phyloP scores from a whole-genome alignment of 37 sponge, comb jelly and placozoan genomes.

The Spongilla lacustris region DNA sequence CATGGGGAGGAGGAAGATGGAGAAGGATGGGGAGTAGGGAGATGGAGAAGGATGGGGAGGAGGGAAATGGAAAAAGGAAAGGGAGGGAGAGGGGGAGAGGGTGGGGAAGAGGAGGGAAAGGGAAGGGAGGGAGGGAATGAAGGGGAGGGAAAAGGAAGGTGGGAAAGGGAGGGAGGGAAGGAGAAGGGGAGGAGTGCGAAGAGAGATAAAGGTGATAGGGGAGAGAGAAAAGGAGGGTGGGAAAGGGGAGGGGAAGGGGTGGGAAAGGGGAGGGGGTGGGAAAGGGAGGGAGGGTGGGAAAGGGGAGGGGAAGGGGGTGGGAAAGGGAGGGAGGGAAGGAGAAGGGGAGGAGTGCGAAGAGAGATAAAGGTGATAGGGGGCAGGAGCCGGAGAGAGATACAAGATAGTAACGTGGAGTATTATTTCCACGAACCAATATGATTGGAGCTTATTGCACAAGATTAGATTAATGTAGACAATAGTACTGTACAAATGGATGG shows the following conservation, averaged over 20 bases:
- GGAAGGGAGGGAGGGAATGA: not conserved
- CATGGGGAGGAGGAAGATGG: not conserved
- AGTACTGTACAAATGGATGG: no score
- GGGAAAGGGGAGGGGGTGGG: not conserved
- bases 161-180: slow-evolving; percentile 6
- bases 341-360: not conserved
- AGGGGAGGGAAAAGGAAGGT: not conserved
- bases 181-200: not conserved
- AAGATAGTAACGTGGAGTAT: no score
- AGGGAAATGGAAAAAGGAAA: not conserved
- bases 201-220: not conserved
- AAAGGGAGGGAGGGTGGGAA: no score
- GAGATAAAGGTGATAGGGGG: not conserved
- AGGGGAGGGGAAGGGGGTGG: not conserved
- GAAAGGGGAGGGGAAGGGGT: not conserved
- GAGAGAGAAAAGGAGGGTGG: not conserved
- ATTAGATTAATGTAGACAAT: no score
- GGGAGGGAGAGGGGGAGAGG: not conserved
- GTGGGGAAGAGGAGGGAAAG: not conserved
- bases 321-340: not conserved
- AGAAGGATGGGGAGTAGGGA: slow-evolving; percentile 7
- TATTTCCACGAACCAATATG: no score
- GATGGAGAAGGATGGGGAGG: not conserved
- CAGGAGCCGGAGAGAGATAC: no score
- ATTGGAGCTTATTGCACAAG: no score